phyloP scores from a whole-genome alignment of 2,797 vertebrate species.

The Poecilia wingei region DNA sequence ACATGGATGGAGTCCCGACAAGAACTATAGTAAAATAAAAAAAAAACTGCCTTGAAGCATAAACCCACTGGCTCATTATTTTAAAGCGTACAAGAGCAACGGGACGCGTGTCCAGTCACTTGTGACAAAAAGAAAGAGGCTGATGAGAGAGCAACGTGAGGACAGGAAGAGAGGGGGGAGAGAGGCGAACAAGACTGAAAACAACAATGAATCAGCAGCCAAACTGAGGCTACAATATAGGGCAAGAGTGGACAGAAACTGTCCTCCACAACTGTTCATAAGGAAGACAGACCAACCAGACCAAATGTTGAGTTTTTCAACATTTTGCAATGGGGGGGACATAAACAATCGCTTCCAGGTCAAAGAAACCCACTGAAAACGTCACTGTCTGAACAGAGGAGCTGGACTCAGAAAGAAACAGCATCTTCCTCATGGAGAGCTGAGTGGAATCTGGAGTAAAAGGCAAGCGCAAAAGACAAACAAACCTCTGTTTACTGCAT shows the following conservation, averaged over 20 bases:
- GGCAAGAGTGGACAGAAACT: neutral
- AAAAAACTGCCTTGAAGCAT: neutral
- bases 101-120: constrained; percentile 45
- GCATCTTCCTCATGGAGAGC: neutral
- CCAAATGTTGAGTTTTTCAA: neutral
- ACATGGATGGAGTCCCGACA: neutral
- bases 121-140: constrained; percentile 24
- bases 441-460: neutral
- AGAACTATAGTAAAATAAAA: neutral
- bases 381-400: neutral
- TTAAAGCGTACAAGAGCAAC: constrained; percentile 14
- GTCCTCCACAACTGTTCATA: neutral
- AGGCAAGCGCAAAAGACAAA: neutral
- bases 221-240: neutral
- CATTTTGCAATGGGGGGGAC: neutral
- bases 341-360: too few relatives aligned
- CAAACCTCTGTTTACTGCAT: neutral
- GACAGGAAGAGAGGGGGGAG: constrained; percentile 70
- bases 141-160: constrained; percentile 39
- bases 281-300: neutral
- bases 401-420: constrained; percentile 2
- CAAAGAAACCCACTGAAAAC: neutral
- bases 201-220: constrained; percentile 30
- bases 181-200: constrained; percentile 39
- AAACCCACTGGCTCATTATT: neutral